Evolutionary conservation across 2,797 vertebrate genomes (phyloP).

Genomic region (Scarus forsteni): DNA sequence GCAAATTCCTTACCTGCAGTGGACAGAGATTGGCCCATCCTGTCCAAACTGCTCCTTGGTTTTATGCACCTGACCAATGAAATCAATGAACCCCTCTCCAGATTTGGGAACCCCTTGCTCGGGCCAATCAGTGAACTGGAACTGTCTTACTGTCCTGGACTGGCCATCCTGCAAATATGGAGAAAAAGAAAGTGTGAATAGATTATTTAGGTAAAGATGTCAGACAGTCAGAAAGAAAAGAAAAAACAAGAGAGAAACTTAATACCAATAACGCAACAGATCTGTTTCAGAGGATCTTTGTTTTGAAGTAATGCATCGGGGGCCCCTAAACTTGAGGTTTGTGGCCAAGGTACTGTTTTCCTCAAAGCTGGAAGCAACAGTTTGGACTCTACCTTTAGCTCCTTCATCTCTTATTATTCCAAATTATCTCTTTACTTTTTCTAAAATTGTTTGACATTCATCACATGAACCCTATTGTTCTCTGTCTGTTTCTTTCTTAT

Average conservation of each 20-base stretch:
- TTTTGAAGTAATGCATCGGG: not conserved
- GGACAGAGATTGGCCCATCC: slow-evolving; percentile 97
- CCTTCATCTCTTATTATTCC: no score
- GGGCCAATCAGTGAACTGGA: slow-evolving; percentile 99
- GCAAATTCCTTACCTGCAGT: slow-evolving; percentile 90
- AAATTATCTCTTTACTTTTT: no score
- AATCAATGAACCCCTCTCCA: slow-evolving; percentile 98
- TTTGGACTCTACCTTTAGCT: no score
- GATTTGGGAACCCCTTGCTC: slow-evolving; percentile 98
- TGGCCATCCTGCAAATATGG: slow-evolving; percentile 90
- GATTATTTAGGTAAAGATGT: not conserved
- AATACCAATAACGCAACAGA: not conserved
- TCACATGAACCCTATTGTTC: no score
- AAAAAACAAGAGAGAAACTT: not conserved
- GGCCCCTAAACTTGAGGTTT: no score
- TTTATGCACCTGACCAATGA: slow-evolving; percentile 99
- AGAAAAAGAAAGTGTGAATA: not conserved
- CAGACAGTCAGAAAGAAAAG: no score
- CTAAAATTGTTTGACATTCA: no score
- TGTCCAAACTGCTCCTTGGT: slow-evolving; percentile 99
- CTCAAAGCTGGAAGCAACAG: no score
- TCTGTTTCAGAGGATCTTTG: not conserved
- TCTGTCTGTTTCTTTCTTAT: no score
- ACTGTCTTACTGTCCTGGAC: slow-evolving; percentile 96
- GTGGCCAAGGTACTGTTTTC: no score